Evolutionary conservation across 2,797 vertebrate genomes (phyloP).

Genomic region (Rhinogobio ventralis): DNA sequence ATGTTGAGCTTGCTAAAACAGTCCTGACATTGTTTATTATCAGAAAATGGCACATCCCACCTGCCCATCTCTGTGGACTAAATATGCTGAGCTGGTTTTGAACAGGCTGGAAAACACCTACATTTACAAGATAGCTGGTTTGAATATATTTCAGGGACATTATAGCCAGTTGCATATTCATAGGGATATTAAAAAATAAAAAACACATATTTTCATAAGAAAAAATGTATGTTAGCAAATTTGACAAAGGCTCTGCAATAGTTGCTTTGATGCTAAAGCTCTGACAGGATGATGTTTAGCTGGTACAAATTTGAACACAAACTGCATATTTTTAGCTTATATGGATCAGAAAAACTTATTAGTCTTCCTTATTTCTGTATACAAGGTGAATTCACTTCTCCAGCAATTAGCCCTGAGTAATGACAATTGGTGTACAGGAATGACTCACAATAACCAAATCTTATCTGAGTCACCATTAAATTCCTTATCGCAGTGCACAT

Average conservation of each 20-base stretch:
- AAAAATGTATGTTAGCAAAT: neutral
- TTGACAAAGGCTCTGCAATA: neutral
- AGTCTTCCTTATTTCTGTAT: conserved; percentile 72
- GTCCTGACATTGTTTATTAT: conserved; percentile 6
- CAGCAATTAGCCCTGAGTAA: conserved; percentile 21
- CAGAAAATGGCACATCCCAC: conserved; percentile 33
- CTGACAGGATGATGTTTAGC: neutral
- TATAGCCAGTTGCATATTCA: conserved; percentile 45
- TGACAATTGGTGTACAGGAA: conserved; percentile 64
- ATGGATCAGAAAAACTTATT: conserved; percentile 58
- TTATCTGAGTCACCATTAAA: conserved; percentile 83
- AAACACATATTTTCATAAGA: conserved; percentile 1
- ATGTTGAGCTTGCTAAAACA: conserved; percentile 46
- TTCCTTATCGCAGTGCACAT: conserved; percentile 75
- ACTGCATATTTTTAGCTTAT: neutral
- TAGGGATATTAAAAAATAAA: neutral
- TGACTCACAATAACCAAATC: conserved; percentile 79
- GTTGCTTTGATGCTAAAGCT: neutral
- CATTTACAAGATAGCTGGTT: conserved; percentile 40
- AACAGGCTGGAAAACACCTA: conserved; percentile 63
- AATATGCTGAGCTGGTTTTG: conserved; percentile 49
- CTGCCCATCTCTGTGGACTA: conserved; percentile 22
- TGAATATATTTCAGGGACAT: conserved; percentile 22
- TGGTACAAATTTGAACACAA: neutral
- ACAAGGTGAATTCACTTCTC: conserved; percentile 71